phyloP scores from a whole-genome alignment of 2,888 invertebrate species.

The Scaptomyza tumidula region DNA sequence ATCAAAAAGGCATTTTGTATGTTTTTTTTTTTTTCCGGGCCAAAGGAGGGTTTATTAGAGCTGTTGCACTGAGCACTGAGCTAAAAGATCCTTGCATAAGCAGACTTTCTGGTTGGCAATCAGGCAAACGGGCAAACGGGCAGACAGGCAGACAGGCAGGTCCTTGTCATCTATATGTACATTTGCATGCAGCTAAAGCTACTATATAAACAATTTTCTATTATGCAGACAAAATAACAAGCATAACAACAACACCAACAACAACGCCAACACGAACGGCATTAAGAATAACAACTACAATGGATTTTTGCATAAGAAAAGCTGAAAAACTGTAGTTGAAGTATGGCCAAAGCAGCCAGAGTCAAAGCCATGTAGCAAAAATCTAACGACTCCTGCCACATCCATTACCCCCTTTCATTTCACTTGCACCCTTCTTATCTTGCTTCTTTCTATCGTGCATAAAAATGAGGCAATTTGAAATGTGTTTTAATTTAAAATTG shows the following conservation, averaged over 20 bases:
- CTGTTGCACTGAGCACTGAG: background rate
- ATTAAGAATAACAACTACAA: conserved; percentile 46
- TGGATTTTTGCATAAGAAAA: conserved; percentile 73
- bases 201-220: conserved; percentile 78
- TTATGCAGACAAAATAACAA: conserved; percentile 77
- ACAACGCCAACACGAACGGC: conserved; percentile 24
- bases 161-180: conserved; percentile 41
- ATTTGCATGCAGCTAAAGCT: conserved; percentile 23
- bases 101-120: conserved; percentile 23
- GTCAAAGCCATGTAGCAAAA: conserved; percentile 7
- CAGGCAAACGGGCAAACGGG: background rate
- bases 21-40: conserved; percentile 48
- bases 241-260: conserved; percentile 42
- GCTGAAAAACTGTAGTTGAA: conserved; percentile 64
- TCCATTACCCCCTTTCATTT: background rate
- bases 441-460: background rate
- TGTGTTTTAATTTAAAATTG: background rate
- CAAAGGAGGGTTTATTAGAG: conserved; percentile 60
- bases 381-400: background rate
- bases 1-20: conserved; percentile 47
- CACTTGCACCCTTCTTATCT: background rate
- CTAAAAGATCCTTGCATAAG: conserved; percentile 31
- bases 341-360: conserved; percentile 50
- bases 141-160: conserved; percentile 21
- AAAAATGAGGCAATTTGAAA: background rate